phyloP scores from a whole-genome alignment of 2,113 vertebrate species.

The Gymnarchus niloticus region DNA sequence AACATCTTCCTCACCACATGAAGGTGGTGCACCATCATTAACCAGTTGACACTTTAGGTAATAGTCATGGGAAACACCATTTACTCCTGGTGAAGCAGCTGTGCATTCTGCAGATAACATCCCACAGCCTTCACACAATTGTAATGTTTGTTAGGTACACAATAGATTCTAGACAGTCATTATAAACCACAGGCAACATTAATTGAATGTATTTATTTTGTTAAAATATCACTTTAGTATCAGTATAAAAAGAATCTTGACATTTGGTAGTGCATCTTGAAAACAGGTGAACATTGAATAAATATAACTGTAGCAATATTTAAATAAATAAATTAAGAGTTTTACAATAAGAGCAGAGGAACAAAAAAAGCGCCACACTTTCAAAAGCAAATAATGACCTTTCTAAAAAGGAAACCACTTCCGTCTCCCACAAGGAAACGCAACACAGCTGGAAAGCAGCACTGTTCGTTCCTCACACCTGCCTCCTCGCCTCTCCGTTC shows the following conservation, averaged over 20 bases:
- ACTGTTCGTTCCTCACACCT: neutral
- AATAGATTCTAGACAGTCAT: neutral
- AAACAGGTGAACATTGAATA: constrained; percentile 57
- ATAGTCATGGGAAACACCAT: too few species aligned
- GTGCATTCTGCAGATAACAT: neutral
- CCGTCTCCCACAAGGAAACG: constrained; percentile 17
- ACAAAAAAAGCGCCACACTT: constrained; percentile 32
- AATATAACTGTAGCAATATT: constrained; percentile 58
- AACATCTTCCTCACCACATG: too few species aligned
- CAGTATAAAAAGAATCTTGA: constrained; percentile 23
- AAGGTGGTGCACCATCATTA: too few species aligned
- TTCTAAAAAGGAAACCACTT: constrained; percentile 27
- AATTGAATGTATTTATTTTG: constrained; percentile 14
- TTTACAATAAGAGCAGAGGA: constrained; percentile 55
- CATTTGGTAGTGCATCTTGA: constrained; percentile 47
- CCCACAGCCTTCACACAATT: neutral
- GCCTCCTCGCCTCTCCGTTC: constrained; percentile 42
- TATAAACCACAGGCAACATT: neutral
- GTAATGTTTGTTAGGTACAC: neutral
- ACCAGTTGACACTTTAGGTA: too few species aligned
- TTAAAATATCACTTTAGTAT: constrained; percentile 13
- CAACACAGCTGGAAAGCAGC: constrained; percentile 16
- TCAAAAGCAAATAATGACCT: constrained; percentile 33
- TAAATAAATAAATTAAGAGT: constrained; percentile 75
- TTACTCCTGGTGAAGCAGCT: neutral